Evolutionary conservation across 2,113 vertebrate species (phyloP).

Genomic region (Merops nubicus): DNA sequence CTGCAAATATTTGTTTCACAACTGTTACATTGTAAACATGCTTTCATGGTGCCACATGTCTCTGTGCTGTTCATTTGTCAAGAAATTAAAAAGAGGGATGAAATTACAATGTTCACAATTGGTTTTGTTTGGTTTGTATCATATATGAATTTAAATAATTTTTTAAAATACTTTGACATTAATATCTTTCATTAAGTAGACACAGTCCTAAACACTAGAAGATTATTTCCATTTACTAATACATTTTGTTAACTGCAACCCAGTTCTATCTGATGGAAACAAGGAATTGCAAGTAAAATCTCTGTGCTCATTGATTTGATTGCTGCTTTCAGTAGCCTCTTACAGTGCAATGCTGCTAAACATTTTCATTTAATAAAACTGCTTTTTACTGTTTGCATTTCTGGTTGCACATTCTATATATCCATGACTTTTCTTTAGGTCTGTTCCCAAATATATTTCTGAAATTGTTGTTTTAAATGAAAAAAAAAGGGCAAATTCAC

Average conservation of each 20-base stretch:
- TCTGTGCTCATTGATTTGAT: not conserved
- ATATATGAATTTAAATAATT: not conserved
- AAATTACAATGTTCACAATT: not conserved
- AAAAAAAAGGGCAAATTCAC: not conserved
- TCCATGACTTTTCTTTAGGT: conserved; percentile 1
- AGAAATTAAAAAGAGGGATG: conserved; percentile 10
- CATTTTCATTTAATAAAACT: conserved; percentile 19
- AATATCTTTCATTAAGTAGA: not conserved
- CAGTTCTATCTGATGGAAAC: not conserved
- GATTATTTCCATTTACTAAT: conserved; percentile 45
- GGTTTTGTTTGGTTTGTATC: not conserved
- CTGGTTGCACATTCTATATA: conserved; percentile 29
- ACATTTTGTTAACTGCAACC: not conserved
- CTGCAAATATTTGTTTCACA: not conserved
- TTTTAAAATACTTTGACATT: not conserved
- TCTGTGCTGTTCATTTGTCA: conserved; percentile 3
- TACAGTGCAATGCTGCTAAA: conserved; percentile 33
- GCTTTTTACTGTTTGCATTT: conserved; percentile 47
- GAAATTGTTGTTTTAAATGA: not conserved
- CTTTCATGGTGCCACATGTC: not conserved
- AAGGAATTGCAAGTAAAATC: not conserved
- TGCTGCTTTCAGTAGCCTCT: conserved; percentile 21
- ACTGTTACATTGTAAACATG: not conserved
- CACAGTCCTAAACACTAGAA: not conserved
- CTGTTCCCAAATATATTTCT: not conserved